phyloP scores from a whole-genome alignment of 2,113 vertebrate genomes.

The Crotalus helleri region DNA sequence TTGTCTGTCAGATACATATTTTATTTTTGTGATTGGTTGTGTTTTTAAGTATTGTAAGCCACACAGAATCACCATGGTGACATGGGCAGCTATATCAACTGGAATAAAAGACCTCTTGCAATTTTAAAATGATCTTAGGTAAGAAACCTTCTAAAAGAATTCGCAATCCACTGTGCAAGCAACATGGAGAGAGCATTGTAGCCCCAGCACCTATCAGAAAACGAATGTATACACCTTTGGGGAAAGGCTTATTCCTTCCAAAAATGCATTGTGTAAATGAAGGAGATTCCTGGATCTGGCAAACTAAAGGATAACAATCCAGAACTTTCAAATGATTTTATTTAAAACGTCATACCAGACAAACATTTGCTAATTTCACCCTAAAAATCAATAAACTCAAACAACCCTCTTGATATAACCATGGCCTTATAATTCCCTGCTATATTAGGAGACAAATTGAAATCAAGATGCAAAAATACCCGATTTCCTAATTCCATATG shows the following conservation, averaged over 20 bases:
- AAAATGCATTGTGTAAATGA: neutral
- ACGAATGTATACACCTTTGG: neutral
- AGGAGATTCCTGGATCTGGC: neutral
- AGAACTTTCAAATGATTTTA: neutral
- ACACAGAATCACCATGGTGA: neutral
- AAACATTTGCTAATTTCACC: neutral
- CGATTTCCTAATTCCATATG: neutral
- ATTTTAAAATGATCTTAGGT: neutral
- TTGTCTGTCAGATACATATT: neutral
- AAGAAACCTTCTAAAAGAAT: neutral
- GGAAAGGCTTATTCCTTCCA: neutral
- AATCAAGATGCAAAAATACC: neutral
- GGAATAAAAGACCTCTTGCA: neutral
- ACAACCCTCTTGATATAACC: neutral
- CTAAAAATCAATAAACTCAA: neutral
- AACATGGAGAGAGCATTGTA: neutral
- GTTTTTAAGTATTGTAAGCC: neutral
- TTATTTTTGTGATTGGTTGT: neutral
- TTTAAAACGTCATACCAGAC: neutral
- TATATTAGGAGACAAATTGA: neutral
- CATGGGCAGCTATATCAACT: neutral
- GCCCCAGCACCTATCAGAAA: neutral
- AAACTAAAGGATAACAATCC: neutral
- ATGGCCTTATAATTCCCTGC: neutral
- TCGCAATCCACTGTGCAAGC: neutral